Evolutionary conservation across 1,140 invertebrate species (phyloP).

Genomic region (Conus ventricosus): DNA sequence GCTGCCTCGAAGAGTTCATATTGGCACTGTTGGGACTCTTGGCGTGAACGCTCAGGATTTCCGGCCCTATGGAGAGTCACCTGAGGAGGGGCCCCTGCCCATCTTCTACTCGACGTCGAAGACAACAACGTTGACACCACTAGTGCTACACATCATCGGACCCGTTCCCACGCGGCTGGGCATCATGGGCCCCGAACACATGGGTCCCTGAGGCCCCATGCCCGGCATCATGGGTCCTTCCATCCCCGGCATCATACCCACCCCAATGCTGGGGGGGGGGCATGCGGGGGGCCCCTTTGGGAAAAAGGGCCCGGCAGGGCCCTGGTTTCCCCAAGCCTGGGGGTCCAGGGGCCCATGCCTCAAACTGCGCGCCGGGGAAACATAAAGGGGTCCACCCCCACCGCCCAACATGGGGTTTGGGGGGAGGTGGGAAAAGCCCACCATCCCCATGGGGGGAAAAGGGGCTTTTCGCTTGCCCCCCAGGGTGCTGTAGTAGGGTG

Average conservation of each 20-base stretch:
- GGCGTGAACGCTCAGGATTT: slow-evolving; percentile 71
- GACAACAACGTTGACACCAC: slow-evolving; percentile 30
- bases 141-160: slow-evolving; percentile 42
- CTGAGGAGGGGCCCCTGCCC: slow-evolving; percentile 26
- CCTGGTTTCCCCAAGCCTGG: slow-evolving; percentile 39
- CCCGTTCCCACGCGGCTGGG: slow-evolving; percentile 46
- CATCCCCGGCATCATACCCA: slow-evolving; percentile 46
- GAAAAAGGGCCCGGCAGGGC: slow-evolving; percentile 36
- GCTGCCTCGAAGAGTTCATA: slow-evolving; percentile 51
- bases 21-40: slow-evolving; percentile 50
- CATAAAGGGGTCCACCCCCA: slow-evolving; percentile 31
- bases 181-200: slow-evolving; percentile 47
- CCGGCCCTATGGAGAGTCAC: slow-evolving; percentile 67
- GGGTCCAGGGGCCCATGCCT: slow-evolving; percentile 51
- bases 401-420: slow-evolving; percentile 53
- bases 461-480: slow-evolving; percentile 34
- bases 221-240: slow-evolving; percentile 50
- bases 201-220: slow-evolving; percentile 75
- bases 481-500: slow-evolving; percentile 68
- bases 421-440: slow-evolving; percentile 63
- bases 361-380: slow-evolving; percentile 57
- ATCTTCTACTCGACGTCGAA: slow-evolving; percentile 33
- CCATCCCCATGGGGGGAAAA: slow-evolving; percentile 30
- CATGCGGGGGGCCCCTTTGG: slow-evolving; percentile 41
- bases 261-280: slow-evolving; percentile 43